Percentiles rank a stretch among this genome's conserved stretches.
phyloP scores from a whole-genome alignment of 2,113 vertebrate species.

The Gasterosteus nipponicus region DNA sequence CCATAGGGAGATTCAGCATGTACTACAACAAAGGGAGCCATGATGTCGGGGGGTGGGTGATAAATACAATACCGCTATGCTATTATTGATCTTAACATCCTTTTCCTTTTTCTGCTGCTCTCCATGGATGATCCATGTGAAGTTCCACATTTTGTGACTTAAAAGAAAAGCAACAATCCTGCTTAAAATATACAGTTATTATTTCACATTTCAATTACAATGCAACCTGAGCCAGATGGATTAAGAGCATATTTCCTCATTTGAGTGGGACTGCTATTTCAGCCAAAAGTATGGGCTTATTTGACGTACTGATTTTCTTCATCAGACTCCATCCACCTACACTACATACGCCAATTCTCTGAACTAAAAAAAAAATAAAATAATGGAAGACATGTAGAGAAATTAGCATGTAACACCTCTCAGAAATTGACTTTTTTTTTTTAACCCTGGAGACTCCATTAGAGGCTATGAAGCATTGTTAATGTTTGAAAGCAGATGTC shows the following conservation, averaged over 20 bases:
- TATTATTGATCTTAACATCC: conserved; percentile 63
- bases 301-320: conserved; percentile 13
- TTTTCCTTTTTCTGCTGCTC: conserved; percentile 28
- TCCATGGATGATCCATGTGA: no score
- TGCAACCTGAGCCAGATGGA: neutral
- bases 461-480: conserved; percentile 58
- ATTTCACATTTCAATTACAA: neutral
- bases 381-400: conserved; percentile 32
- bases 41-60: conserved; percentile 22
- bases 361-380: conserved; percentile 7
- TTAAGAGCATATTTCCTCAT: conserved; percentile 14
- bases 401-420: conserved; percentile 24
- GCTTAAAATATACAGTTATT: conserved; percentile 2
- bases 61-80: conserved; percentile 46
- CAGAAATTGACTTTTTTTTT: conserved; percentile 44
- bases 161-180: neutral
- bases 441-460: conserved; percentile 53
- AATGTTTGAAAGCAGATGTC: conserved; percentile 73
- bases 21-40: conserved; percentile 59
- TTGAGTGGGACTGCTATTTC: neutral
- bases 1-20: conserved; percentile 54
- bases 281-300: neutral
- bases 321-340: neutral
- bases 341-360: neutral
- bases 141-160: no score